phyloP scores from a whole-genome alignment of 2,888 invertebrate genomes.

The Prenolepis imparis region DNA sequence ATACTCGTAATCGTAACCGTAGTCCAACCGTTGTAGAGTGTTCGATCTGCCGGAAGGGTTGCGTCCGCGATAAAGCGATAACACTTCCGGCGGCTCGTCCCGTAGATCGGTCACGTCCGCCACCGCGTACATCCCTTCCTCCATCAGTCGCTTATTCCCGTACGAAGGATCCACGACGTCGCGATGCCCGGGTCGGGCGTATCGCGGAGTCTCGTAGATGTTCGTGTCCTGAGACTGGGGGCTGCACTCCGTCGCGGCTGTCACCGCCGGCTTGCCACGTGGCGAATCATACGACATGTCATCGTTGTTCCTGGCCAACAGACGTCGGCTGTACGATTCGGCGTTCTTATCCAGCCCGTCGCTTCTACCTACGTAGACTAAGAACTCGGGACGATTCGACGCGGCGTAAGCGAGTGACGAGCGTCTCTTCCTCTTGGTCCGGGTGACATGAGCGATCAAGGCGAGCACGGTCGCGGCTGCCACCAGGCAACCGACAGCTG shows the following conservation, averaged over 20 bases:
- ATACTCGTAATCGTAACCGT: conserved; percentile 82
- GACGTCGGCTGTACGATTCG: conserved; percentile 81
- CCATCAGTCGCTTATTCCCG: conserved; percentile 56
- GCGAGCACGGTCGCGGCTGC: conserved; percentile 83
- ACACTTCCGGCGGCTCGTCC: conserved; percentile 81
- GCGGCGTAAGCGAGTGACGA: conserved; percentile 78
- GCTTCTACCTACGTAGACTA: conserved; percentile 84
- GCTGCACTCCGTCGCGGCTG: conserved; percentile 56
- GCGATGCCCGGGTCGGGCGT: conserved; percentile 67
- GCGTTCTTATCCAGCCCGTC: conserved; percentile 81
- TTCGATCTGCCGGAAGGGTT: conserved; percentile 70
- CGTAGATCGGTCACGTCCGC: conserved; percentile 83
- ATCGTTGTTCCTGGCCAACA: conserved; percentile 79
- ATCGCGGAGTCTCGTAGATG: conserved; percentile 83
- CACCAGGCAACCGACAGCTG: conserved; percentile 84
- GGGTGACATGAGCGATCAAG: conserved; percentile 82
- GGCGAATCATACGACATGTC: conserved; percentile 83
- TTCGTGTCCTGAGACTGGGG: conserved; percentile 77
- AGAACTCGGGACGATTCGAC: conserved; percentile 83
- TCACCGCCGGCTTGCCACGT: conserved; percentile 55
- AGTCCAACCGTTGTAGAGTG: conserved; percentile 73
- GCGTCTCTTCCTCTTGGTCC: conserved; percentile 81
- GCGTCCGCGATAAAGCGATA: conserved; percentile 82
- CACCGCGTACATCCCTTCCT: conserved; percentile 83
- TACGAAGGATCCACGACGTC: conserved; percentile 49